Evolutionary conservation across 2,888 invertebrate species (phyloP).

Genomic region (Odiellus spinosus): DNA sequence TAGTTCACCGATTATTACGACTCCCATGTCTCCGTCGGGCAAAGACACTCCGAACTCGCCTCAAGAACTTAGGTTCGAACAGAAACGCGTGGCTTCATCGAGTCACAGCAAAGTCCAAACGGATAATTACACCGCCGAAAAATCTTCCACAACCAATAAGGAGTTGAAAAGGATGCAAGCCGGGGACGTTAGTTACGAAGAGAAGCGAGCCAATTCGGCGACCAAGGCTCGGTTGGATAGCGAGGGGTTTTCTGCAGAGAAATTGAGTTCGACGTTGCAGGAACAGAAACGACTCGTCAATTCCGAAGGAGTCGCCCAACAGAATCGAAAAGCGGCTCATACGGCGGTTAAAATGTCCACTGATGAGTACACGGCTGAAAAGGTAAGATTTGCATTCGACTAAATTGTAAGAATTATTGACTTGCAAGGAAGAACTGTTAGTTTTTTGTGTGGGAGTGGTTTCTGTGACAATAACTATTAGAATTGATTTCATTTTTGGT

Average conservation of each 20-base stretch:
- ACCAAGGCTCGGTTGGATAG: conserved; percentile 61
- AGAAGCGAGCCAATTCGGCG: conserved; percentile 52
- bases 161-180: conserved; percentile 58
- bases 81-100: conserved; percentile 10
- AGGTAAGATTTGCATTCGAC: too few species aligned
- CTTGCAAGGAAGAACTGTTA: too few species aligned
- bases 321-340: conserved; percentile 67
- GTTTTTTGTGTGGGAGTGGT: too few species aligned
- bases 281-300: conserved; percentile 47
- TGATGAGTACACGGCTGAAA: conserved; percentile 70
- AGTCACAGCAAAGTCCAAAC: conserved; percentile 16
- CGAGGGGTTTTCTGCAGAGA: conserved; percentile 70
- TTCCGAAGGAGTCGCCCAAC: conserved; percentile 67
- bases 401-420: too few species aligned
- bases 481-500: too few species aligned
- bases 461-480: too few species aligned
- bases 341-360: conserved; percentile 69
- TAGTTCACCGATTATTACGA: too few species aligned
- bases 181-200: conserved; percentile 60
- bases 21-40: neutral
- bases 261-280: conserved; percentile 64
- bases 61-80: conserved; percentile 13
- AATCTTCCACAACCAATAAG: conserved; percentile 52
- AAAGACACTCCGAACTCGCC: conserved; percentile 3
- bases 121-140: conserved; percentile 47